Evolutionary conservation across 2,113 vertebrate species (phyloP).

Genomic region (Gavia stellata): DNA sequence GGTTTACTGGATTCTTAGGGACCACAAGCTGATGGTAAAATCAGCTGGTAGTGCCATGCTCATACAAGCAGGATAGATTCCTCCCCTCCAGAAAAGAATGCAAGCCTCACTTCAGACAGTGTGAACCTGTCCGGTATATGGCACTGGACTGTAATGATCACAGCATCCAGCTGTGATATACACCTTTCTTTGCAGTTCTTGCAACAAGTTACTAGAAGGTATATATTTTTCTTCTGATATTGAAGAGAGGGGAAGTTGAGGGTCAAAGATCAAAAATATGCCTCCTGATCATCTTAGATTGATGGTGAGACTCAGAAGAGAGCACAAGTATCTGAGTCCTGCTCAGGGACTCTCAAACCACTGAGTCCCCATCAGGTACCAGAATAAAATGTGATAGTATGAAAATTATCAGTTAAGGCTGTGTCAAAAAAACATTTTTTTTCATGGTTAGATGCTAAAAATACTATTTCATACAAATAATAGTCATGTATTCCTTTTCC

Average conservation of each 20-base stretch:
- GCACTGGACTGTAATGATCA: background rate
- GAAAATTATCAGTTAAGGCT: background rate
- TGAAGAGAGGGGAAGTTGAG: background rate
- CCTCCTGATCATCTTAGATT: background rate
- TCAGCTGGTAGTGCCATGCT: background rate
- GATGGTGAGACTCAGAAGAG: background rate
- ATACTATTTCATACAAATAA: background rate
- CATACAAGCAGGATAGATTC: background rate
- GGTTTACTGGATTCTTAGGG: background rate
- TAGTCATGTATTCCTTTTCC: background rate
- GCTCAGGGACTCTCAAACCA: background rate
- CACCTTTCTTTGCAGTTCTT: background rate
- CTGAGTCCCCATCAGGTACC: background rate
- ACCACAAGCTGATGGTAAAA: background rate
- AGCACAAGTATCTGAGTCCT: background rate
- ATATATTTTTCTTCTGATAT: background rate
- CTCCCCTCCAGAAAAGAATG: background rate
- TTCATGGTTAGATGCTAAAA: background rate
- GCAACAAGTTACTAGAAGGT: background rate
- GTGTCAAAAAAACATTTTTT: background rate
- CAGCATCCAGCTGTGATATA: background rate
- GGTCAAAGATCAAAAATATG: background rate
- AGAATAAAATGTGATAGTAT: background rate
- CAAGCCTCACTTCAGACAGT: background rate
- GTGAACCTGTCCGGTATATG: background rate